Conservation (phyloP, 2,888 invertebrate species). For the Metellina segmentata region DNA sequence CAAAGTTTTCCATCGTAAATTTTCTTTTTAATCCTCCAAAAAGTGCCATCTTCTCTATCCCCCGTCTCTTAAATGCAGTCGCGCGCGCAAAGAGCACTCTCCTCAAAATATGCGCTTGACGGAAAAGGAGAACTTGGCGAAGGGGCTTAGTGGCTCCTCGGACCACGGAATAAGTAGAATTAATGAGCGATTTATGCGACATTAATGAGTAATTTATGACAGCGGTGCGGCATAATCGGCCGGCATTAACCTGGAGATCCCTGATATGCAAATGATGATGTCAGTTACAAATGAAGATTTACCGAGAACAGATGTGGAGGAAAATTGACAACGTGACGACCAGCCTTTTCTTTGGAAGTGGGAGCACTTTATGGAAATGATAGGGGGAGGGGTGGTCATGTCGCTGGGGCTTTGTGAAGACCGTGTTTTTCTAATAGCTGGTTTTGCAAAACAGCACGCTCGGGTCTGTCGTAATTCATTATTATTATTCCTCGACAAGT, state of each 20-base stretch:
- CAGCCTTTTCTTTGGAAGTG: conserved; percentile 40
- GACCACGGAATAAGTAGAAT: conserved; percentile 74
- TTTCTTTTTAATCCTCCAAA: conserved; percentile 24
- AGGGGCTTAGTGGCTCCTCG: conserved; percentile 59
- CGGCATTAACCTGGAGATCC: conserved; percentile 74
- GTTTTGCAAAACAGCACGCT: conserved; percentile 37
- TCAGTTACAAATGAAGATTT: conserved; percentile 77
- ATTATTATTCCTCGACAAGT: neutral
- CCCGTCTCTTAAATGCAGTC: conserved; percentile 21
- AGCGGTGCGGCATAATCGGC: conserved; percentile 74
- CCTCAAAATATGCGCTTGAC: conserved; percentile 42
- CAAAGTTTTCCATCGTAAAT: conserved; percentile 45
- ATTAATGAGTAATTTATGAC: conserved; percentile 77
- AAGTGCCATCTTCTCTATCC: conserved; percentile 30
- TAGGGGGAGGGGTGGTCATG: conserved; percentile 7
- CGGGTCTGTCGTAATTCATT: neutral
- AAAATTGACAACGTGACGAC: conserved; percentile 65
- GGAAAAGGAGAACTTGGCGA: conserved; percentile 27
- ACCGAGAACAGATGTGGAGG: conserved; percentile 69
- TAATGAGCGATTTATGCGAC: conserved; percentile 76
- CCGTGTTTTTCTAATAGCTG: conserved; percentile 53
- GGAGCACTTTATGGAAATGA: conserved; percentile 64
- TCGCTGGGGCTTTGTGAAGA: conserved; percentile 19
- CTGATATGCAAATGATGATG: conserved; percentile 76
- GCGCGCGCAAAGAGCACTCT: neutral